A percentile compares a stretch with the other conserved stretches of the same genome.
These are phyloP conservation scores for Clanis bilineata DNA, from an alignment of 2,888 invertebrate species.

Conservation along the genomic window DNA sequence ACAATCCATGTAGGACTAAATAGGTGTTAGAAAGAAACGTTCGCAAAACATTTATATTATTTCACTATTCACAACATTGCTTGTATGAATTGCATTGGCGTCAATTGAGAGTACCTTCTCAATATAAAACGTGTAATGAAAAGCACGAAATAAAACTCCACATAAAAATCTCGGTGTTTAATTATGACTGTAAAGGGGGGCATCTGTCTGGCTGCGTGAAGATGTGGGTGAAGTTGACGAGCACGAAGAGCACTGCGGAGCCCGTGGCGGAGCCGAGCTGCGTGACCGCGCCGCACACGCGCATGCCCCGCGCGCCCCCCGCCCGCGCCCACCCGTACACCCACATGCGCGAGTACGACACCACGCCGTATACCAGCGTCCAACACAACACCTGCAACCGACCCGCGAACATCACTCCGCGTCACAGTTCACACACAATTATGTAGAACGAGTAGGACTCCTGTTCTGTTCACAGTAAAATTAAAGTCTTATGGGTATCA, in stretches of 20 bases:
- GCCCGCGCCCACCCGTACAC: constrained; percentile 88
- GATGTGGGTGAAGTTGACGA: constrained; percentile 84
- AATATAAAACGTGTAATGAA: too few species aligned
- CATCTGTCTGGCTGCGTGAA: constrained; percentile 80
- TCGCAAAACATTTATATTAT: too few species aligned
- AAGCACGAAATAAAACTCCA: neutral
- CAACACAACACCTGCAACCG: constrained; percentile 84
- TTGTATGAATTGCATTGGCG: too few species aligned
- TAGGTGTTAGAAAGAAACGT: too few species aligned
- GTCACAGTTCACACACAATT: neutral
- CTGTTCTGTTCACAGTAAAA: too few species aligned
- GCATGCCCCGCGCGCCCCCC: constrained; percentile 88
- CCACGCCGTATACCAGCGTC: constrained; percentile 85
- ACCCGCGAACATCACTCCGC: too few species aligned
- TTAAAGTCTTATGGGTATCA: too few species aligned
- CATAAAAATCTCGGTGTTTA: neutral
- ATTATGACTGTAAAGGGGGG: constrained; percentile 23
- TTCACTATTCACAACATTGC: too few species aligned
- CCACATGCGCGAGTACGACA: constrained; percentile 90
- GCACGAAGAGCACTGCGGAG: constrained; percentile 84
- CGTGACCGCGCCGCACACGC: constrained; percentile 88
- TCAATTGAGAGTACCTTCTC: too few species aligned
- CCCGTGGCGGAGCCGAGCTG: constrained; percentile 91
- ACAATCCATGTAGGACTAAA: too few species aligned
- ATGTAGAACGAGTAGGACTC: too few species aligned